phyloP scores from a whole-genome alignment of 2,797 vertebrate genomes.

The Microctenopoma stevenorrisi region DNA sequence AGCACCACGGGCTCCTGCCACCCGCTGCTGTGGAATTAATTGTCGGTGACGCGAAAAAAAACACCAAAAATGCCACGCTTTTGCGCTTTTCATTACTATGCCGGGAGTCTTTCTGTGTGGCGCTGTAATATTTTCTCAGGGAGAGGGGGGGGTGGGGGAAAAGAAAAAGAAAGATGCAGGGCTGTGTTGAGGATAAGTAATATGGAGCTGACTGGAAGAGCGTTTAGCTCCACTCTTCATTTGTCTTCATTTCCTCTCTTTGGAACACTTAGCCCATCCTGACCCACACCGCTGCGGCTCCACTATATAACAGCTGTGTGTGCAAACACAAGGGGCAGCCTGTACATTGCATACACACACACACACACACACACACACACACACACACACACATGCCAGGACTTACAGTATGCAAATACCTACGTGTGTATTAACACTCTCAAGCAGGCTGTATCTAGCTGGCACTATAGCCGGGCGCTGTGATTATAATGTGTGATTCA shows the following conservation, averaged over 20 bases:
- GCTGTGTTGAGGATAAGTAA: conserved; percentile 57
- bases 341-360: conserved; percentile 2
- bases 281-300: conserved; percentile 54
- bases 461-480: conserved; percentile 26
- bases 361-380: neutral
- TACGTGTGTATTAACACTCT: conserved; percentile 34
- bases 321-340: conserved; percentile 26
- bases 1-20: conserved; percentile 43
- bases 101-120: conserved; percentile 58
- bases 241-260: conserved; percentile 79
- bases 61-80: conserved; percentile 71
- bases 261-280: conserved; percentile 66
- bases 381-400: conserved; percentile 2
- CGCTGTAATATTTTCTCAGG: conserved; percentile 70
- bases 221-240: conserved; percentile 75
- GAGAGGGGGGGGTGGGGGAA: conserved; percentile 20
- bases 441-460: neutral
- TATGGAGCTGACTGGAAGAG: conserved; percentile 66
- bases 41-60: conserved; percentile 62
- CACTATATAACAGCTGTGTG: conserved; percentile 54
- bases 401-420: conserved; percentile 39
- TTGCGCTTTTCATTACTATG: conserved; percentile 73
- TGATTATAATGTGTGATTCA: conserved; percentile 24
- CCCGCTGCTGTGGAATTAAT: conserved; percentile 70
- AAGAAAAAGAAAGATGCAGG: conserved; percentile 4